Base-by-base conservation (phyloP, 1,140 invertebrate species). In the Oedothorax gibbosus region DNA sequence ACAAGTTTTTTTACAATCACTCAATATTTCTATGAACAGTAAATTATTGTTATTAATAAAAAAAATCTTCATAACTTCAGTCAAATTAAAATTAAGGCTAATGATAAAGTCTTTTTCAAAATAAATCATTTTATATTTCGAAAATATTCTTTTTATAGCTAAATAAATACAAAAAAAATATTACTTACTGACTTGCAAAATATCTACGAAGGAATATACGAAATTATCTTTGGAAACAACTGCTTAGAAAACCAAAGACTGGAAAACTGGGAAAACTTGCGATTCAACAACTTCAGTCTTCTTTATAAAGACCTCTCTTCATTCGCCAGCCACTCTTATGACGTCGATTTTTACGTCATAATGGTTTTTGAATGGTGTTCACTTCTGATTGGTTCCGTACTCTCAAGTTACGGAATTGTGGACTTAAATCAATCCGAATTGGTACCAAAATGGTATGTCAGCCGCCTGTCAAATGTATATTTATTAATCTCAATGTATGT, bases 301-400 rank as follows among this genome's bases (percentile, higher is more conserved):
- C 54, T 60, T 75, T 75, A 57, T 75, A 57, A 75, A 35, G 54
- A 60, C 72, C 60, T 12, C 20, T 56, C 20, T 6, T 21, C 54
- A 75, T 75, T 75, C 72, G 72, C 20, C 35, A 20, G 11, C 35
- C 35, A 11, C 14, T 14, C 20, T 50, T 21, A 21, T 75, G 72
- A 75, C 72, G 72, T 75, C n/a, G 15, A 7, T 21, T 15, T 21
- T 60, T 75, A 57, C 72, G 72, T 75, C 72, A 75, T 12, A 60
- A n/a, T 56, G 54, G 60, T 57, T 75, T 57, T 20, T 75, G 56
- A 75, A 75, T 75, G 72, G 53, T 21, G 18, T 20, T 49, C 72
- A 2, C 7, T 57, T 57, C 53, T 75, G 20, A 75, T 75, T 75
- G 72, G 72, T 7, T 60, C 10, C 21, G 14, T 35, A 35, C 35